Base-by-base conservation (phyloP, 2,888 invertebrate species). In the Cephalotes varians region DNA sequence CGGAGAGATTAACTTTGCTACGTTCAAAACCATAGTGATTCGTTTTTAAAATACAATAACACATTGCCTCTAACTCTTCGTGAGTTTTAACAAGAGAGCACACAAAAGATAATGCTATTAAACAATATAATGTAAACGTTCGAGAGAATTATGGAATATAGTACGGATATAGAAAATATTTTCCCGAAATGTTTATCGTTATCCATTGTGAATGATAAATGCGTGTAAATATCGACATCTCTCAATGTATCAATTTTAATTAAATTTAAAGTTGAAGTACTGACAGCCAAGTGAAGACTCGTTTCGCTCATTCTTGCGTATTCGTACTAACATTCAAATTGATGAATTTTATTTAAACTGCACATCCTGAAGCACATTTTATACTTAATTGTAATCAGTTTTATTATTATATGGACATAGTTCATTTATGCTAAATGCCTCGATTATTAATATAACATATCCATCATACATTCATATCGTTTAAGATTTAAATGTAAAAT, bases 211-310 rank as follows among this genome's bases (percentile, higher is more conserved):
- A 82, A 81, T 79, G 85, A 83, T 84, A 85, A 89, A 84, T 69
- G 69, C 67, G 79, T 71, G 82, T 76, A 58, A 76, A 62, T 83
- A 88, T 87, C 81, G 86, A 83, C 84, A 85, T 54, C 62, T 71
- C 67, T 79, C 80, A 21, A 18, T 71, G 81, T 79, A 83, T 83
- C 69, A 85, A 73, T 82, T 90, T 87, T 90, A 91, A 90, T 91
- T 87, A 87, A 90, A 80, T 85, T 90, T 64, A 25, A 74, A 74
- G 44, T 34, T 47, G 64, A 64, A 64, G 31, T 73, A 91, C 90
- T 87, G 91, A 90, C 90, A 90, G 85, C 21, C 37, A 21, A 72
- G 49, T 51, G 31, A 72, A 54, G 67, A 49, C 67, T 21, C 25
- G 1, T 37, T 65, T 49, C 49, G 51, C 56, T 65, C 62, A 56